These are phyloP conservation scores for Sphecodes monilicornis DNA, from an alignment of 2,888 invertebrate species.

Conservation along the genomic window DNA sequence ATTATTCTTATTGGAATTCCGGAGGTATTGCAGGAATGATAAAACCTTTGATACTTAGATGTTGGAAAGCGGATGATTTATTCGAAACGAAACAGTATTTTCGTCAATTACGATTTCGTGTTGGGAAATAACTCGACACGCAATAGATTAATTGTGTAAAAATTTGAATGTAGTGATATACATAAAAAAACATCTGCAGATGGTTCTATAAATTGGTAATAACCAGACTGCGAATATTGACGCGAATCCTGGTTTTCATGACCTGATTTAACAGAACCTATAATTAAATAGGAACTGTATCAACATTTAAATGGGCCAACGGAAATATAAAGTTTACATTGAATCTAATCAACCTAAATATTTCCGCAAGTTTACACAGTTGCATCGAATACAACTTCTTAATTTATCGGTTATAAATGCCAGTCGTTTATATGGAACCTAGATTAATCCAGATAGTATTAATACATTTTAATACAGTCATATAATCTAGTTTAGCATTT, in stretches of 20 bases:
- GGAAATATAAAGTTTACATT: not conserved
- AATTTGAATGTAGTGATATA: not conserved
- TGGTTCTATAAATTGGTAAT: not conserved
- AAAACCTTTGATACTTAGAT: not conserved
- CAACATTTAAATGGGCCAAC: not conserved
- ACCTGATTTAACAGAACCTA: not conserved
- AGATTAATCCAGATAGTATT: not conserved
- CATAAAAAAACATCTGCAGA: not conserved
- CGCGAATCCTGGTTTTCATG: not conserved
- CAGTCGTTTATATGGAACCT: not conserved
- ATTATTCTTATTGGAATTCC: not conserved
- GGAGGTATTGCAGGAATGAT: not conserved
- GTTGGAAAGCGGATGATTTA: slow-evolving; percentile 1
- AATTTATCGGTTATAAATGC: not conserved
- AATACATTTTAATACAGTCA: not conserved
- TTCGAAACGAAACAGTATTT: not conserved
- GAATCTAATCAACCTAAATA: not conserved
- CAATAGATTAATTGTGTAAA: not conserved
- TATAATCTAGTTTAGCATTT: not conserved
- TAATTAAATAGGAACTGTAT: not conserved
- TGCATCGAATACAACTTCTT: not conserved
- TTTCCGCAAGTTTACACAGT: not conserved
- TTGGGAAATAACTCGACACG: not conserved
- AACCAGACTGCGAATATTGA: not conserved
- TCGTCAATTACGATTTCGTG: slow-evolving; percentile 1